Evolutionary conservation across 1,140 invertebrate genomes (phyloP).

Genomic region (Eumaeus atala): DNA sequence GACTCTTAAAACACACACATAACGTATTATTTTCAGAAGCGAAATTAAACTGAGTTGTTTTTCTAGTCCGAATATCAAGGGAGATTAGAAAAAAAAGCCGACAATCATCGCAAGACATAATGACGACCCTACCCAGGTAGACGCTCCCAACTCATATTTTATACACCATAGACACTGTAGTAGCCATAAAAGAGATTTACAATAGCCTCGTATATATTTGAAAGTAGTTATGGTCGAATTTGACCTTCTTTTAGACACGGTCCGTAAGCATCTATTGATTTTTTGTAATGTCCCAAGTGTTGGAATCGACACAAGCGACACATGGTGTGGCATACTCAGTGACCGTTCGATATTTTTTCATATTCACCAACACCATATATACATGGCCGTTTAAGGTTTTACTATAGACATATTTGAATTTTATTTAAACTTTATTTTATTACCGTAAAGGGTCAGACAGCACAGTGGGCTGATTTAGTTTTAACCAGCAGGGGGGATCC

Average conservation of each 20-base stretch:
- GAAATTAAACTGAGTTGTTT: constrained; percentile 33
- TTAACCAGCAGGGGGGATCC: too few relatives aligned
- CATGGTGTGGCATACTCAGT: constrained; percentile 61
- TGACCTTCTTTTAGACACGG: constrained; percentile 52
- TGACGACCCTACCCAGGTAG: constrained; percentile 67
- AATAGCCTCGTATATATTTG: constrained; percentile 51
- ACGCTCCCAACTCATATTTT: constrained; percentile 64
- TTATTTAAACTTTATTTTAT: constrained; percentile 2
- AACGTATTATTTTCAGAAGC: too few relatives aligned
- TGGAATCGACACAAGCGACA: constrained; percentile 34
- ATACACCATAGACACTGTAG: constrained; percentile 51
- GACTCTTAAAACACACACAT: too few relatives aligned
- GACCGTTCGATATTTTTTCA: constrained; percentile 51
- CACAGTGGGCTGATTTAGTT: background rate
- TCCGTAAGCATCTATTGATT: constrained; percentile 51
- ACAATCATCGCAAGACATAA: constrained; percentile 60
- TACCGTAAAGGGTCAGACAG: constrained; percentile 1
- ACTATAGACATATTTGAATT: background rate
- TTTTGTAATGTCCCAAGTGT: constrained; percentile 48
- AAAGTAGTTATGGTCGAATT: constrained; percentile 57
- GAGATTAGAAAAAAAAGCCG: constrained; percentile 46
- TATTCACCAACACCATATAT: constrained; percentile 9
- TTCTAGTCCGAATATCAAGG: constrained; percentile 37
- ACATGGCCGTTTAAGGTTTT: constrained; percentile 3
- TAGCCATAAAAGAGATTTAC: constrained; percentile 66